Evolutionary conservation across 2,888 invertebrate genomes (phyloP), one percentile per base, ranked within the genome.

Genomic region (Caenorhabditis sp.): DNA sequence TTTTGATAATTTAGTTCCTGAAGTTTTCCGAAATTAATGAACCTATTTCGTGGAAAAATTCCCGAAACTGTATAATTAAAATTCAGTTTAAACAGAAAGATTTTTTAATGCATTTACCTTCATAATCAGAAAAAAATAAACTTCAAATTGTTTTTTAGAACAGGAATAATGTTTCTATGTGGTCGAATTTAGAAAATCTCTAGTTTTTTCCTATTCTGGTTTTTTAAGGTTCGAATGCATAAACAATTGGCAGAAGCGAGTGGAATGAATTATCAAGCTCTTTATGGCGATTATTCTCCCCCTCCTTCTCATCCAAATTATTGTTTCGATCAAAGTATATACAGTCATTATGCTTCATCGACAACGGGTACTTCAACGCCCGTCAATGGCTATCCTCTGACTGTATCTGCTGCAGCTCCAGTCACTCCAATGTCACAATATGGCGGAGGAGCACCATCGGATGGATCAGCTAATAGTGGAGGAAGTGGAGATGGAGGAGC

Each of bases 151-250:
- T n/a, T n/a, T n/a, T n/a, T n/a, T n/a, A n/a, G n/a, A n/a, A n/a
- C n/a, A n/a, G n/a, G n/a, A n/a, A n/a, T n/a, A n/a, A n/a, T n/a
- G n/a, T n/a, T n/a, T n/a, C n/a, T 31, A 31, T 31, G 31, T 31
- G 31, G 31, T 31, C n/a, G n/a, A n/a, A n/a, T 31, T 31, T 31
- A 7, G 31, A 31, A 4, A 31, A 7, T 31, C 10, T 31, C 12
- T 43, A 10, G 36, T 43, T 43, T 43, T 14, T 12, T 43, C 43
- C 17, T 17, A 43, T 10, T 10, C 17, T 36, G 10, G 10, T 8
- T 12, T 43, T 17, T 80, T 56, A 61, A 85, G 85, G 85, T 84
- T 14, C 78, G 85, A 43, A 67, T 84, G 70, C 85, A 85, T 58
- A 83, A 81, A 25, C 84, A 86, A 64, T 63, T 83, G 38, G 80